Conservation (phyloP, 2,113 vertebrate genomes). For the Bos javanicus region DNA sequence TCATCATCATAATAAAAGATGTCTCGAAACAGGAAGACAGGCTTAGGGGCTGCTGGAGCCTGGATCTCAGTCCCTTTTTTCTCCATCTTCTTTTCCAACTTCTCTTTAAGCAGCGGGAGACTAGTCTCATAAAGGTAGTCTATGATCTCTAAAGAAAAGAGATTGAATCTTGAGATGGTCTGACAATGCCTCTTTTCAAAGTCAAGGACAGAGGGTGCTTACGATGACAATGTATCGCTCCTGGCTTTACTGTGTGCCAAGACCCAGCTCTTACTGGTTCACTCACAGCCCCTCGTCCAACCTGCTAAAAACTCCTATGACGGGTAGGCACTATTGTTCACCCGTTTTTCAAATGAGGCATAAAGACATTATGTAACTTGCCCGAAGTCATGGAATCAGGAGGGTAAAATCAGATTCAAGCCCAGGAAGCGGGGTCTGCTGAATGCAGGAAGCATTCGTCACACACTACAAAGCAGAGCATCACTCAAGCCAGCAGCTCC, state of each 20-base stretch:
- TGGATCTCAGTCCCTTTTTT: accelerated
- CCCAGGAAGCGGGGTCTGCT: accelerated
- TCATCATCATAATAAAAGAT: slow-evolving; percentile 67
- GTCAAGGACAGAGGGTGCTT: not conserved
- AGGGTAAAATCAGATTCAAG: not conserved
- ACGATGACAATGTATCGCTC: accelerated
- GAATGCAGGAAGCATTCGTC: not conserved
- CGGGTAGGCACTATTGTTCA: not conserved
- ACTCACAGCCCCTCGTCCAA: accelerated
- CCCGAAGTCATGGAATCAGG: not conserved
- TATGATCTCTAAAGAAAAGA: slow-evolving; percentile 76
- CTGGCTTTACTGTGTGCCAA: not conserved
- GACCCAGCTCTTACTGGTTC: not conserved
- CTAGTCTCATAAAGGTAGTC: slow-evolving; percentile 74
- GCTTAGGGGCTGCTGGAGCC: not conserved
- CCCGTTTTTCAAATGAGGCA: not conserved
- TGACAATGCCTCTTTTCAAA: not conserved
- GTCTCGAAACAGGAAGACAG: slow-evolving; percentile 70
- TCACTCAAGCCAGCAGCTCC: not conserved
- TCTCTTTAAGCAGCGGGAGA: slow-evolving; percentile 76
- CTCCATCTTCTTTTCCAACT: slow-evolving; percentile 32
- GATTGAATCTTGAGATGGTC: not conserved
- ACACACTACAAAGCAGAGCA: accelerated
- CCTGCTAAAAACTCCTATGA: not conserved
- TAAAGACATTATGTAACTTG: not conserved